Evolutionary conservation across 2,113 vertebrate species (phyloP).

Genomic region (Quiscalus mexicanus): DNA sequence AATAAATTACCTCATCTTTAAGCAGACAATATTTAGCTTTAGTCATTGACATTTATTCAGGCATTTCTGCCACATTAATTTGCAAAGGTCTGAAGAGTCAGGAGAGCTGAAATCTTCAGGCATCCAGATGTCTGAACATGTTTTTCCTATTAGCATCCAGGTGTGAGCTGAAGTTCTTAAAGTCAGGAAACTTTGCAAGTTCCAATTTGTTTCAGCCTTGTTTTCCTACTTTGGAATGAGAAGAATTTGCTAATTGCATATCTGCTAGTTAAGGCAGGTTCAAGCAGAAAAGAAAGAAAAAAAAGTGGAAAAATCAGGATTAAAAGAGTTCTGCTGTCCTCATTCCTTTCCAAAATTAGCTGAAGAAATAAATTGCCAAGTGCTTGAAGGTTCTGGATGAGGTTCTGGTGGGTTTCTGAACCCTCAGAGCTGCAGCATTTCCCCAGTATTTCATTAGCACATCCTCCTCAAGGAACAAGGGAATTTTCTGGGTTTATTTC

Average conservation of each 20-base stretch:
- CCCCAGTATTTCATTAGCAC: not conserved
- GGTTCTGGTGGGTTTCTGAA: not conserved
- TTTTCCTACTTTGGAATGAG: constrained; percentile 50
- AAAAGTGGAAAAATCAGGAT: not conserved
- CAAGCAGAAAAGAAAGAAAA: not conserved
- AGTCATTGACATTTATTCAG: not conserved
- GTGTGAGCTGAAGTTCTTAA: constrained; percentile 35
- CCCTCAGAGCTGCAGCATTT: not conserved
- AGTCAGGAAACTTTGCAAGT: constrained; percentile 59
- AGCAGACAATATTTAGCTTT: not conserved
- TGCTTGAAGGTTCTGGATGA: not conserved
- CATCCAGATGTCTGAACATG: constrained; percentile 42
- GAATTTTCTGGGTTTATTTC: not conserved
- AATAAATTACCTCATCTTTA: not conserved
- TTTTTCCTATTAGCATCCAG: constrained; percentile 40
- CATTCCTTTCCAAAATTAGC: constrained; percentile 4
- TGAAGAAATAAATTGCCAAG: not conserved
- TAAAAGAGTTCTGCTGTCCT: not conserved
- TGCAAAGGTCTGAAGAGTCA: not conserved
- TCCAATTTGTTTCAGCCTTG: constrained; percentile 50
- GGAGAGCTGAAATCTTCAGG: not conserved
- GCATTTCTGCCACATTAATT: not conserved
- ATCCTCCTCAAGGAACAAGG: not conserved
- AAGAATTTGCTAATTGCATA: constrained; percentile 52
- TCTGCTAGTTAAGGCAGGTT: constrained; percentile 65